phyloP scores from a whole-genome alignment of 2,888 invertebrate genomes.

The Orthonychiurus folsomi region DNA sequence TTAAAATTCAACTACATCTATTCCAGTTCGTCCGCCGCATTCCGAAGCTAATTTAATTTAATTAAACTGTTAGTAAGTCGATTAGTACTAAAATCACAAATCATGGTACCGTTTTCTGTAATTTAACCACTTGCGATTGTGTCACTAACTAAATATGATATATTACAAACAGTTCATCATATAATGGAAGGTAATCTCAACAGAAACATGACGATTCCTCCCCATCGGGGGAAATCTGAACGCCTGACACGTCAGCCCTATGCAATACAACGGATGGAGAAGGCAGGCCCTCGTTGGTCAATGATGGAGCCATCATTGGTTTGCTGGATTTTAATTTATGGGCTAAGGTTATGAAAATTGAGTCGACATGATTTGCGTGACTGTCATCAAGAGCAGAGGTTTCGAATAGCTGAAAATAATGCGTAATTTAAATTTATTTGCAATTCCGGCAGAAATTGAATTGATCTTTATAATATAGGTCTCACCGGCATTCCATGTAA shows the following conservation, averaged over 20 bases:
- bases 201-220: slow-evolving; percentile 19
- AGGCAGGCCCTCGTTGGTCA: slow-evolving; percentile 15
- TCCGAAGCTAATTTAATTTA: no score
- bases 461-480: no score
- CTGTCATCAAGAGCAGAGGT: slow-evolving; percentile 68
- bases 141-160: no score
- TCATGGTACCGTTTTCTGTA: no score
- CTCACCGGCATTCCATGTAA: slow-evolving; percentile 61
- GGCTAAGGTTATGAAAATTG: slow-evolving; percentile 71
- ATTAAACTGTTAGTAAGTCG: no score
- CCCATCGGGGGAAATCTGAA: slow-evolving; percentile 19
- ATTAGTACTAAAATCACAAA: no score
- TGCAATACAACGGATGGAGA: slow-evolving; percentile 35
- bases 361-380: slow-evolving; percentile 65
- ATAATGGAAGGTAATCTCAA: no score
- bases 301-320: slow-evolving; percentile 49
- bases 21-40: no score
- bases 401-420: slow-evolving; percentile 59
- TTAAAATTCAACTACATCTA: no score
- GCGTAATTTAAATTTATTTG: slow-evolving; percentile 15
- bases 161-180: no score
- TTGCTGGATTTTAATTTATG: slow-evolving; percentile 62
- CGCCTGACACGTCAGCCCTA: slow-evolving; percentile 35
- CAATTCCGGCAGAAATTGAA: neutral
- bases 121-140: no score